Evolutionary conservation across 30 jellyfish, hydroid and myxozoan genomes (phyloP).

Genomic region (Haliclystus octoradiatus): DNA sequence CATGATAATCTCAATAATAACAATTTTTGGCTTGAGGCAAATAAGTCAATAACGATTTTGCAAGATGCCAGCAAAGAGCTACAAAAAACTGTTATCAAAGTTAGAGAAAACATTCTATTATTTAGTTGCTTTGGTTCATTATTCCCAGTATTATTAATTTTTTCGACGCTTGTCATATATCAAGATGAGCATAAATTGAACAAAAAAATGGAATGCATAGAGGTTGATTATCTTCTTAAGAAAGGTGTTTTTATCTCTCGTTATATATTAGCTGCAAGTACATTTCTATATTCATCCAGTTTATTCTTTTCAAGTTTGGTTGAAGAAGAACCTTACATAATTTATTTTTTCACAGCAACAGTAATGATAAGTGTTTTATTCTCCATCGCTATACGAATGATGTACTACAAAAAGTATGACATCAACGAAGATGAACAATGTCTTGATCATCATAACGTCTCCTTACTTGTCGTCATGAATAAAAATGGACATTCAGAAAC

Average conservation of each 20-base stretch:
- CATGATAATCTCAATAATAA: background rate
- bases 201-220: background rate
- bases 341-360: background rate
- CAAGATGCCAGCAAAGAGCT: background rate
- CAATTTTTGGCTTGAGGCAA: background rate
- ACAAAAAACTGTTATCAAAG: background rate
- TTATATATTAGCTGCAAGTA: background rate
- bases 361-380: background rate
- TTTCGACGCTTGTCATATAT: background rate
- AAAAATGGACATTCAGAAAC: background rate
- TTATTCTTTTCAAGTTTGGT: slow-evolving; percentile 34
- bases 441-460: background rate
- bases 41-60: background rate
- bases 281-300: background rate
- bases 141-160: background rate
- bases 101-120: background rate
- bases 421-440: background rate
- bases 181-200: background rate
- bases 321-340: slow-evolving; percentile 76
- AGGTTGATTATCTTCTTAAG: background rate
- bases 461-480: background rate
- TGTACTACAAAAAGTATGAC: background rate
- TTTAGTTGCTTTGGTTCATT: background rate
- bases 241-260: background rate
- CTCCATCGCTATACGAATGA: background rate